phyloP scores from a whole-genome alignment of 2,113 vertebrate species.

The Pangasianodon gigas region DNA sequence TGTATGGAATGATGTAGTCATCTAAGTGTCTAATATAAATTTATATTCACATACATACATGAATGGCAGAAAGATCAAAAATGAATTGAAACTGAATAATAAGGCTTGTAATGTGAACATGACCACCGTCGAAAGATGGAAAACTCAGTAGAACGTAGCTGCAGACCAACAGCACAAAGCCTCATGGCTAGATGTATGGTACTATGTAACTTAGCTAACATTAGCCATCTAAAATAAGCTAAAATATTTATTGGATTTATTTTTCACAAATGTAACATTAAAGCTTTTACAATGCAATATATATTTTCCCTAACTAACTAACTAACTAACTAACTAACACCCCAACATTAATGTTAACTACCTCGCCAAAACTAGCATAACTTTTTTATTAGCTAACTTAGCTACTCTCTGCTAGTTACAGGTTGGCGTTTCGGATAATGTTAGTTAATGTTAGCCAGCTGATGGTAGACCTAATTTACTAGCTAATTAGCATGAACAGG shows the following conservation, averaged over 20 bases:
- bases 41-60: not conserved
- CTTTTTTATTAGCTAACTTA: not conserved
- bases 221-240: not conserved
- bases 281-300: not conserved
- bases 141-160: not conserved
- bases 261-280: not conserved
- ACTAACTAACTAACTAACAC: not conserved
- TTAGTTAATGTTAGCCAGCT: not conserved
- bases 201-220: not conserved
- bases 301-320: not conserved
- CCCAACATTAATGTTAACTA: not conserved
- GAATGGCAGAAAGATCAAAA: not conserved
- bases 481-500: not conserved
- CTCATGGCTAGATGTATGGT: not conserved
- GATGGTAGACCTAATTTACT: not conserved
- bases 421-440: not conserved
- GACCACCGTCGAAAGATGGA: not conserved
- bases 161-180: not conserved
- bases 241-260: not conserved
- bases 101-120: not conserved
- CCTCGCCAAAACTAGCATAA: not conserved
- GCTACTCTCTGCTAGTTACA: not conserved
- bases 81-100: not conserved
- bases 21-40: too few relatives aligned
- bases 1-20: too few relatives aligned